Evolutionary conservation across 1,140 invertebrate species (phyloP).

Genomic region (Dreissena polymorpha): DNA sequence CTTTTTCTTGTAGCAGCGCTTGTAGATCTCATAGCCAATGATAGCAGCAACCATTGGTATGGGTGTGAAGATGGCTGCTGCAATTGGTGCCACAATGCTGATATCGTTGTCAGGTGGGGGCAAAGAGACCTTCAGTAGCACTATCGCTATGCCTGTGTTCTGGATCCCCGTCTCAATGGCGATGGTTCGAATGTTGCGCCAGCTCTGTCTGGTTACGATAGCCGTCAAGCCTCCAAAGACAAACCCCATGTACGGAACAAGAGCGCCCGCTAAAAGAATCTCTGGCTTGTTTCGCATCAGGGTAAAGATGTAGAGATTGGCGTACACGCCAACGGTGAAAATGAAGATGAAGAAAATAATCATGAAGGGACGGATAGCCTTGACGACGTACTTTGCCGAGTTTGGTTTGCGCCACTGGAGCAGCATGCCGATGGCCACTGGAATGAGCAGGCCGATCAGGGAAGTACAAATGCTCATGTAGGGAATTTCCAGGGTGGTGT

Average conservation of each 20-base stretch:
- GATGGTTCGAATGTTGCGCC: constrained; percentile 78
- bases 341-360: constrained; percentile 92
- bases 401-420: constrained; percentile 82
- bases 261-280: constrained; percentile 88
- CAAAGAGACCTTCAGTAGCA: constrained; percentile 79
- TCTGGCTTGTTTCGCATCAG: constrained; percentile 82
- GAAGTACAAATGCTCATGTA: constrained; percentile 89
- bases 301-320: constrained; percentile 95
- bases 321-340: constrained; percentile 94
- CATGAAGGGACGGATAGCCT: constrained; percentile 85
- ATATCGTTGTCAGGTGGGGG: constrained; percentile 80
- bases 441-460: constrained; percentile 89
- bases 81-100: constrained; percentile 77
- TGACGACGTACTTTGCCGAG: constrained; percentile 64
- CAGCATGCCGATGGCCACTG: constrained; percentile 89
- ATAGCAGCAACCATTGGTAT: constrained; percentile 84
- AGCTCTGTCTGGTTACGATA: constrained; percentile 58
- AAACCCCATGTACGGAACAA: constrained; percentile 94
- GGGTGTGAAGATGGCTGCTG: constrained; percentile 94
- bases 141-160: constrained; percentile 80
- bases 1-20: constrained; percentile 56
- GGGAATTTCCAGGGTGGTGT: constrained; percentile 85
- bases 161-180: constrained; percentile 82
- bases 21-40: constrained; percentile 55
- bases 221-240: constrained; percentile 83